A percentile compares a stretch with the other conserved stretches of the same genome.
These are phyloP conservation scores for Gallinago undulata DNA, from an alignment of 2,113 vertebrate genomes.

Conservation along the genomic window DNA sequence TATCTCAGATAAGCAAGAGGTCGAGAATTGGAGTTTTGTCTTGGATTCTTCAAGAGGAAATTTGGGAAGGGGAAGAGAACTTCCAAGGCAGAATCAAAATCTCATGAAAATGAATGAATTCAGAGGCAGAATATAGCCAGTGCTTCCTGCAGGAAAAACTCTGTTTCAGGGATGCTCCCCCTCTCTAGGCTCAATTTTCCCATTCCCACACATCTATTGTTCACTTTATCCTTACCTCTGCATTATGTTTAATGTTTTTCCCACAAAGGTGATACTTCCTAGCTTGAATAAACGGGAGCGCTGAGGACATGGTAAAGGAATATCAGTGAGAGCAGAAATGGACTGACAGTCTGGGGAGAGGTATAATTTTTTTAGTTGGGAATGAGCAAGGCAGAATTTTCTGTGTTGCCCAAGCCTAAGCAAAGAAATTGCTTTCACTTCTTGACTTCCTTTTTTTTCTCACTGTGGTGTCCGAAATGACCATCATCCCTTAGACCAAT, in stretches of 20 bases:
- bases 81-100: not conserved
- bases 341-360: not conserved
- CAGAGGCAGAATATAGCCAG: not conserved
- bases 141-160: not conserved
- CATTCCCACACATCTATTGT: not conserved
- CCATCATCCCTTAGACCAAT: accelerated
- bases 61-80: not conserved
- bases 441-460: not conserved
- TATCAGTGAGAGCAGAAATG: not conserved
- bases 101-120: not conserved
- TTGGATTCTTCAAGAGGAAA: not conserved
- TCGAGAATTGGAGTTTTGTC: not conserved
- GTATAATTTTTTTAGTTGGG: not conserved
- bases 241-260: not conserved
- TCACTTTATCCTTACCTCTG: not conserved
- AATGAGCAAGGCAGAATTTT: not conserved
- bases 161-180: not conserved
- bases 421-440: not conserved
- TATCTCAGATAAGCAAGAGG: not conserved
- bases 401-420: not conserved
- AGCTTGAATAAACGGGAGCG: not conserved
- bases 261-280: not conserved
- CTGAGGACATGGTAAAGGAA: not conserved
- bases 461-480: not conserved
- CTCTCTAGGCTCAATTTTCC: not conserved